Evolutionary conservation across 1,140 invertebrate species (phyloP), one percentile per base, ranked within the genome.

Genomic region (Bombus confusus): DNA sequence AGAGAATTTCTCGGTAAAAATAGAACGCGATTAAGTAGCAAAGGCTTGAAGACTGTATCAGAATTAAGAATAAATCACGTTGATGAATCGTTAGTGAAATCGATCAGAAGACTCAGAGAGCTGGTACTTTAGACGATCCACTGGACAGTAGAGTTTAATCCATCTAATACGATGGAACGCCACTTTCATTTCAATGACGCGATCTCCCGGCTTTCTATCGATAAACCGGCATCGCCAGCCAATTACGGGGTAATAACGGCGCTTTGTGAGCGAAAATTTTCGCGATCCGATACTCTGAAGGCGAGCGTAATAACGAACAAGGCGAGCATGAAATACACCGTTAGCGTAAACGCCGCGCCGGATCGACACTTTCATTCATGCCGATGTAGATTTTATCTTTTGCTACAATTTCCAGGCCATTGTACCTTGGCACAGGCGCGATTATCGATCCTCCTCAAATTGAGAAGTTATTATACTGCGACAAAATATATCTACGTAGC

Each of bases 141-240:
- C 18, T 22, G 47, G 1, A 52, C 18, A 22, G 47, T 22, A 72
- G 37, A 81, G 73, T 87, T 68, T 57, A 88, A 79, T 86, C 47
- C 22, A 34, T 18, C 59, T 66, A 81, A 88, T 41, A 73, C 22
- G 37, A 37, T 25, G 41, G 59, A 47, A 76, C 59, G 62, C 59
- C 66, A 87, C 85, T 88, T 88, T 88, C 87, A 59, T 88, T 87
- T 86, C 84, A 39, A 52, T 79, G 79, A n/a, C 69, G 52, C 74
- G 72, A 62, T 86, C 75, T 82, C 79, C 57, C 37, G 62, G 80
- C 85, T 88, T 88, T 88, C 87, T 87, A 88, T 87, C 87, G 80
- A 87, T 83, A 87, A 88, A 87, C 64, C 57, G 62, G 85, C 73
- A 86, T 82, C 57, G 52, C 43, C 39, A 68, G 68, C 37, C 59